A percentile compares a stretch with the other conserved stretches of the same genome.
phyloP scores from a whole-genome alignment of 2,113 vertebrate genomes.

The Arizona elegans region DNA sequence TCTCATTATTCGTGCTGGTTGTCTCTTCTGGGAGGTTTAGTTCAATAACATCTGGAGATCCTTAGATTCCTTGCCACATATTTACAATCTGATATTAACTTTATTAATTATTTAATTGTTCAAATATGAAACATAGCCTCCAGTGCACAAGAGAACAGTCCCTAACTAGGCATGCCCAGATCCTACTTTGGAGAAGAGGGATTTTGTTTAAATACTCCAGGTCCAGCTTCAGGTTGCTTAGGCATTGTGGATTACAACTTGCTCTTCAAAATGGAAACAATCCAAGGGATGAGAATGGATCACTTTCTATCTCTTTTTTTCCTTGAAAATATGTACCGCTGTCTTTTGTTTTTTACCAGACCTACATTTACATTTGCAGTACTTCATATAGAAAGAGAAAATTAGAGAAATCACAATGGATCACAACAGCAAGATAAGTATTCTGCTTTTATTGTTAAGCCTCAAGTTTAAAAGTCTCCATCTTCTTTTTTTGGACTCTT shows the following conservation, averaged over 20 bases:
- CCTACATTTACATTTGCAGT: neutral
- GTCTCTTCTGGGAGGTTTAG: neutral
- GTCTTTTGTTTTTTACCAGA: neutral
- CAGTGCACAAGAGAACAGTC: neutral
- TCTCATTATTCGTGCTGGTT: neutral
- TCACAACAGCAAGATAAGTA: slow-evolving; percentile 5
- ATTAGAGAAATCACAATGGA: neutral
- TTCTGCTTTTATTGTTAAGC: neutral
- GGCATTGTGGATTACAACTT: neutral
- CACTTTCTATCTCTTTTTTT: neutral
- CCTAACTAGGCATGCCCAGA: slow-evolving; percentile 35
- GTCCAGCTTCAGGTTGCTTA: neutral
- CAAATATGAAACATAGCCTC: neutral
- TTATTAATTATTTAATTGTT: neutral
- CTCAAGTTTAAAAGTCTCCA: neutral
- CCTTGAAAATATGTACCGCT: neutral
- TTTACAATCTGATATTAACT: neutral
- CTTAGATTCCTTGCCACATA: neutral
- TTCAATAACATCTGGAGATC: neutral
- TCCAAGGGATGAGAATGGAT: neutral
- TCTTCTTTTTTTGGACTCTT: neutral
- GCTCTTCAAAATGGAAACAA: neutral
- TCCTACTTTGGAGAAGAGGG: neutral
- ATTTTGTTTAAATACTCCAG: neutral
- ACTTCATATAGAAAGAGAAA: neutral